phyloP scores from a whole-genome alignment of 1,140 invertebrate genomes.

The Arion vulgaris region DNA sequence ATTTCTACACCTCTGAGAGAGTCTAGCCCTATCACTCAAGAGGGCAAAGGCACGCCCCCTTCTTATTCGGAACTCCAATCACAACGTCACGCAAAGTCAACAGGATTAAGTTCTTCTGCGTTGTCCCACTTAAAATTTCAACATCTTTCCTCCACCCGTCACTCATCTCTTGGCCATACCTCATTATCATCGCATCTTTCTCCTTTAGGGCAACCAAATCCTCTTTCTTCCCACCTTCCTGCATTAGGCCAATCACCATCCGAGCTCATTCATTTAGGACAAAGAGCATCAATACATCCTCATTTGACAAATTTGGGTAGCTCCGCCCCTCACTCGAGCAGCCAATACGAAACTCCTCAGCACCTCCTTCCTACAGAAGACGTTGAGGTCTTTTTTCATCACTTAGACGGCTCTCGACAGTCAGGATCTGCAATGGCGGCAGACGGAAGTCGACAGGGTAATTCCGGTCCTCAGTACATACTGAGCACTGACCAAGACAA shows the following conservation, averaged over 20 bases:
- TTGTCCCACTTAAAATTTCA: neutral
- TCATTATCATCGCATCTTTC: neutral
- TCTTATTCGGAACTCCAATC: slow-evolving; percentile 19
- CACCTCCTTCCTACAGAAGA: slow-evolving; percentile 46
- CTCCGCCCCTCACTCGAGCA: neutral
- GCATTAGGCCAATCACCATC: neutral
- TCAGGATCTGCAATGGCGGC: neutral
- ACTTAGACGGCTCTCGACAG: slow-evolving; percentile 37
- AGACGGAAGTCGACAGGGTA: neutral
- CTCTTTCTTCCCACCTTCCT: neutral
- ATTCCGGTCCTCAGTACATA: neutral
- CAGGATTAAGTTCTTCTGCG: neutral
- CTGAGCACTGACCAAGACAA: neutral
- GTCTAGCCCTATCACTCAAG: neutral
- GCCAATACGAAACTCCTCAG: slow-evolving; percentile 35
- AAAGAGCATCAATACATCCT: neutral
- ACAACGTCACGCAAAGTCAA: neutral
- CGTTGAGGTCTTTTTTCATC: slow-evolving; percentile 49
- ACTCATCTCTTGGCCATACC: neutral
- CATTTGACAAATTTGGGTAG: neutral
- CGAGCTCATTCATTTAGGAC: neutral
- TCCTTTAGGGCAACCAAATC: slow-evolving; percentile 2
- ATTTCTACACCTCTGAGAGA: neutral
- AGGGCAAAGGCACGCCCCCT: slow-evolving; percentile 17
- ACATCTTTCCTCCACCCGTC: neutral